These are phyloP conservation scores for Noctilio leporinus DNA, from an alignment of 2,113 vertebrate genomes.

Conservation along the genomic window DNA sequence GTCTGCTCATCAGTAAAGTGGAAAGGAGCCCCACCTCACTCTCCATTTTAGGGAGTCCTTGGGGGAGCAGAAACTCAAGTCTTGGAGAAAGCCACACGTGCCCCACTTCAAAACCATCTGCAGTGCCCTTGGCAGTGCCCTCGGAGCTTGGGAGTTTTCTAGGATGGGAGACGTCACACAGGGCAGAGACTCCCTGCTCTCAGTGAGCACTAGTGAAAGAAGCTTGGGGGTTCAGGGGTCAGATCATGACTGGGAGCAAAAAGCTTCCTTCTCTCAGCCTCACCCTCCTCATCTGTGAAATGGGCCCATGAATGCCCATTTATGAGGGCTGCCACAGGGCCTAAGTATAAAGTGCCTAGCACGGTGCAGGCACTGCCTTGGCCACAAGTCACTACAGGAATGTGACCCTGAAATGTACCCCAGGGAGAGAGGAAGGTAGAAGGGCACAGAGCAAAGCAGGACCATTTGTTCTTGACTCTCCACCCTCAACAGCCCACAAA, in stretches of 20 bases:
- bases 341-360: neutral
- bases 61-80: neutral
- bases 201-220: neutral
- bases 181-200: neutral
- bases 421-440: neutral
- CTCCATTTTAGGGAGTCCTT: neutral
- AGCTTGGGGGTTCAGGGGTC: neutral
- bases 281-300: neutral
- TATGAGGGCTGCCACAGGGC: neutral
- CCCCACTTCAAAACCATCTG: neutral
- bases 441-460: neutral
- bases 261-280: neutral
- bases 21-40: neutral
- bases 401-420: fast-evolving
- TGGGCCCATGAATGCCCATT: neutral
- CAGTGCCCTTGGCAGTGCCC: neutral
- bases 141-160: neutral
- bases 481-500: neutral
- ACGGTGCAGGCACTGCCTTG: fast-evolving
- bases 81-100: neutral
- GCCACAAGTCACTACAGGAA: neutral
- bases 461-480: neutral
- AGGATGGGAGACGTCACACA: neutral
- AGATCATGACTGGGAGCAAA: neutral
- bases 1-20: constrained; percentile 10